phyloP scores from a whole-genome alignment of 2,797 vertebrate genomes.

The Leuciscus waleckii region DNA sequence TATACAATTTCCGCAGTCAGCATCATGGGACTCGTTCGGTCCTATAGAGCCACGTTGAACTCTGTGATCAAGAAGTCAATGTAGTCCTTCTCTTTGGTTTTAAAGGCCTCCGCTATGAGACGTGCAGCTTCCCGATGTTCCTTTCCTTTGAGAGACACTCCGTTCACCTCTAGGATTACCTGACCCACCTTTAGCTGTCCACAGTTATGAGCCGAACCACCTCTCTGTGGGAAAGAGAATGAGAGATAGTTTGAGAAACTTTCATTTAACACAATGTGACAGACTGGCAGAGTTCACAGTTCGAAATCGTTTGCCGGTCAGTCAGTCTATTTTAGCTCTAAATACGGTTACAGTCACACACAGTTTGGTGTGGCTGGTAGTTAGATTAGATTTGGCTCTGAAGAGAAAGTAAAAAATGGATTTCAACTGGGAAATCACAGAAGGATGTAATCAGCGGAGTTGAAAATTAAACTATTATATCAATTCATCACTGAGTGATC shows the following conservation, averaged over 20 bases:
- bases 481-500: not conserved
- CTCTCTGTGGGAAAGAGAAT: constrained; percentile 76
- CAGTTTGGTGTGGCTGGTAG: not conserved
- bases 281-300: not conserved
- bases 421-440: constrained; percentile 7
- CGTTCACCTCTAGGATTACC: constrained; percentile 95
- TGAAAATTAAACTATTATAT: not conserved
- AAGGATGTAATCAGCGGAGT: not conserved
- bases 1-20: not conserved
- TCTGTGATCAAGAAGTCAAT: constrained; percentile 97
- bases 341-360: not conserved
- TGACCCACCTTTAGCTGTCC: constrained; percentile 97
- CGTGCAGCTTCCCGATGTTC: constrained; percentile 93
- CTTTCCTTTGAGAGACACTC: constrained; percentile 85
- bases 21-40: not conserved
- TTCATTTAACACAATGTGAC: not conserved
- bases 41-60: constrained; percentile 93
- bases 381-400: not conserved
- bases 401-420: constrained; percentile 19
- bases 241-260: not conserved
- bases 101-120: constrained; percentile 96
- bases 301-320: too few species aligned
- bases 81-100: constrained; percentile 93
- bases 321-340: not conserved
- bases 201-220: constrained; percentile 94